A percentile compares a stretch with the other conserved stretches of the same genome.
Evolutionary conservation across 2,888 invertebrate species (phyloP).

Genomic region (Thalpophila matura): DNA sequence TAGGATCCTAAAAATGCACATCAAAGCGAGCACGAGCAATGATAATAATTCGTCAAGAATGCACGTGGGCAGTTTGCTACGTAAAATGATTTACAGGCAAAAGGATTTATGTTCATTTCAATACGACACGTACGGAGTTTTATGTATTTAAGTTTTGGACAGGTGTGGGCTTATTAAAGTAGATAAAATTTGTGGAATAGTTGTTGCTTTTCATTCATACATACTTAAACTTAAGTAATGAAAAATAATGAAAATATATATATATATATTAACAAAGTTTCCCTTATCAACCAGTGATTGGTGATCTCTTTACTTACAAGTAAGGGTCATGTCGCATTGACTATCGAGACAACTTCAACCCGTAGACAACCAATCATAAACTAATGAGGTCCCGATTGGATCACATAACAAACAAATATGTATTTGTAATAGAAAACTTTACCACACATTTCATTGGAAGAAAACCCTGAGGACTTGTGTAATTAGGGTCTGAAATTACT

Average conservation of each 20-base stretch:
- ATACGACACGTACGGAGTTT: constrained; percentile 1
- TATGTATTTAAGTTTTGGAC: background rate
- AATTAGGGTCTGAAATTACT: background rate
- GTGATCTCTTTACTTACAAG: too few species aligned
- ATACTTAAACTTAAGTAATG: too few species aligned
- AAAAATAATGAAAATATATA: too few species aligned
- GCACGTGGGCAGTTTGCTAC: constrained; percentile 27
- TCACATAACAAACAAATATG: background rate
- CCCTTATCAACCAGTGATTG: too few species aligned
- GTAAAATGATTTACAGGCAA: constrained; percentile 22
- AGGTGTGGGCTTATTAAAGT: background rate
- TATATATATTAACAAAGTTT: too few species aligned
- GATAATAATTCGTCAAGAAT: constrained; percentile 33
- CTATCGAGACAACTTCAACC: background rate
- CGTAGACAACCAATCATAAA: background rate
- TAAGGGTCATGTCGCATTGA: background rate
- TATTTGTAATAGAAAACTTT: constrained; percentile 32
- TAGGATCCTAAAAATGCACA: constrained; percentile 51
- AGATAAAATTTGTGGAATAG: background rate
- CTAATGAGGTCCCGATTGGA: constrained; percentile 22
- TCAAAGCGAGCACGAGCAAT: constrained; percentile 28
- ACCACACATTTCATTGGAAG: constrained; percentile 13
- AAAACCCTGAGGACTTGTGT: background rate
- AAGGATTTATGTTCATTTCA: constrained; percentile 19
- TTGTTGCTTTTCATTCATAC: too few species aligned